Conservation (phyloP, 1,140 invertebrate genomes). For the Temnothorax nylanderi region DNA sequence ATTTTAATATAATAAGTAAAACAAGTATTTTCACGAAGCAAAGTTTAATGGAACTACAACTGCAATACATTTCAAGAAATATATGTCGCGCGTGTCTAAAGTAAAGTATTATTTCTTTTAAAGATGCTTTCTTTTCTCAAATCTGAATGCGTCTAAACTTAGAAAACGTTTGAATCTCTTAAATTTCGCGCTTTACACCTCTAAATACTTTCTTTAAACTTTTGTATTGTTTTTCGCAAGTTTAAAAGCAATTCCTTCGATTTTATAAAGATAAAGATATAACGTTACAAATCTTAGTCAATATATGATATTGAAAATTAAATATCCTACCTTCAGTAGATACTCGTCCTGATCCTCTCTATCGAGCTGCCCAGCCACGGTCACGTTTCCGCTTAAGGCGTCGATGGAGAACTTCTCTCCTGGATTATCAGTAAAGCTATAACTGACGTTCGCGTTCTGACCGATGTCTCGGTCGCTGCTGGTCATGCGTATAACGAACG, state of each 20-base stretch:
- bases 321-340: slow-evolving; percentile 88
- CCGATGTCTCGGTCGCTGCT: slow-evolving; percentile 96
- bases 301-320: not conserved
- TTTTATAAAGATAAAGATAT: not conserved
- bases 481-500: slow-evolving; percentile 96
- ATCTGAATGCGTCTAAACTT: not conserved
- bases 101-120: not conserved
- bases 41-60: not conserved
- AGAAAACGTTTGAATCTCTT: not conserved
- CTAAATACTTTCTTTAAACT: not conserved
- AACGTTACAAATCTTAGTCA: not conserved
- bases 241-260: not conserved
- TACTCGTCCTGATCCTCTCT: slow-evolving; percentile 97
- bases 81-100: not conserved
- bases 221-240: not conserved
- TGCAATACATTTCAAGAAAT: not conserved
- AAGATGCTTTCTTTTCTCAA: not conserved
- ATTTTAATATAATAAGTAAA: not conserved
- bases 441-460: slow-evolving; percentile 95
- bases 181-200: not conserved
- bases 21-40: not conserved
- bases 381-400: slow-evolving; percentile 95
- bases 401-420: slow-evolving; percentile 96
- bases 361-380: slow-evolving; percentile 93
- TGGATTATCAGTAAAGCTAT: slow-evolving; percentile 95